Base-by-base conservation (phyloP, 2,888 invertebrate species). In the Pseudococcus longispinus region DNA sequence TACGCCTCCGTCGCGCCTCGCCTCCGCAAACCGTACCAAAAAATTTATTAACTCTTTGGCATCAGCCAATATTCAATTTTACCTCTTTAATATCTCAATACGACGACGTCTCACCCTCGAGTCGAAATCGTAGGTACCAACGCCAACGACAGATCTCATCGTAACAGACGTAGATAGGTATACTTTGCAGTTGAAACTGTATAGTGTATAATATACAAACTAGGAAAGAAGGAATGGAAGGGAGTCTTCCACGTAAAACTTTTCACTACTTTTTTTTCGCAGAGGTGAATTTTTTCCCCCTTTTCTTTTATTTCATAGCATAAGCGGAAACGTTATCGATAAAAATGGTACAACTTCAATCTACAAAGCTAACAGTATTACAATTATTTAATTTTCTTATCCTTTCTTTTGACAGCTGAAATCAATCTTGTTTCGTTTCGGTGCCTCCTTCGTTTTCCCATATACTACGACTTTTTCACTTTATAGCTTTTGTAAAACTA, bases 311-410 rank as follows among this genome's bases (percentile, higher is more conserved):
- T 37, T 37, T 37, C 37, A 37, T 6, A 37, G 11, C 2, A 2
- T 60, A 20, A 20, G 29, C 29, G 29, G 29, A 37, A 70, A 70
- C 70, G 70, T 70, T 70, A 70, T 70, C 29, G 70, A 70, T 70
- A 70, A 70, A 70, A 70, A 70, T 70, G 70, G 70, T 32, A 70
- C 70, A 70, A 29, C 29, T 70, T 70, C 70, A 70, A 29, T 42
- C 42, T 80, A 80, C 32, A 80, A 80, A 80, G 77, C 32, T 42
- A 80, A 80, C 77, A n/a, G 77, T 80, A 42, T 80, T 80, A 80
- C 77, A 80, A 80, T 80, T 80, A 80, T 80, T 80, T 80, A 20
- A 80, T 80, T 80, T 80, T 80, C 77, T 80, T 42, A 80, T 80
- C 77, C 23, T 80, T 80, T 23, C 77, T 80, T 80, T 42, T 80